Conservation (phyloP, 2,113 vertebrate species). For the Bubalus kerabau region DNA sequence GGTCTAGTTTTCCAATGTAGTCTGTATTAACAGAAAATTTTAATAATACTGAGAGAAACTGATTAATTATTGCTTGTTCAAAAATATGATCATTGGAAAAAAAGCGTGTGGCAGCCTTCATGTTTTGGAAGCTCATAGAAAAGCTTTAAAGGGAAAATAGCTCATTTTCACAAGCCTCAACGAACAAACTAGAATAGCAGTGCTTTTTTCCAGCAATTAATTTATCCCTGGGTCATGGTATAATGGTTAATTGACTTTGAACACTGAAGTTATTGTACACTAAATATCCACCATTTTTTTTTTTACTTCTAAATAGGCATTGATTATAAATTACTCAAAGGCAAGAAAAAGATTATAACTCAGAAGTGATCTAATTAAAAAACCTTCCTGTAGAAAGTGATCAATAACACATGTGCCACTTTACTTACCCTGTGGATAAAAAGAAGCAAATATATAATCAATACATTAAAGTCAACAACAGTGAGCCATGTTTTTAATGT, state of each 20-base stretch:
- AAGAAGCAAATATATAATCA: neutral
- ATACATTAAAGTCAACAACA: neutral
- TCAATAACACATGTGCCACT: neutral
- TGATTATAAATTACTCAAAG: neutral
- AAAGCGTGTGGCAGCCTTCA: rapidly evolving
- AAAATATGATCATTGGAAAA: neutral
- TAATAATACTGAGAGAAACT: neutral
- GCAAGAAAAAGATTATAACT: neutral
- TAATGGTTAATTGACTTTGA: neutral
- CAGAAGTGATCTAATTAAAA: neutral
- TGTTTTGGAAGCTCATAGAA: neutral
- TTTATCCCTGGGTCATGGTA: neutral
- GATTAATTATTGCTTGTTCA: neutral
- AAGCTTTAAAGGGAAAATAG: neutral
- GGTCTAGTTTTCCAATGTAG: neutral
- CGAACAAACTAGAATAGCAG: neutral
- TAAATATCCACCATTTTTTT: neutral
- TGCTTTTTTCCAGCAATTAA: neutral
- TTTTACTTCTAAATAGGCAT: neutral
- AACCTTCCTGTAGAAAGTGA: neutral
- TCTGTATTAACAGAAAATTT: neutral
- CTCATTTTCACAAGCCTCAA: neutral
- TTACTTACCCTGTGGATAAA: neutral
- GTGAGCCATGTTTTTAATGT: rapidly evolving
- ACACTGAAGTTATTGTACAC: neutral